Percentiles rank a stretch among this genome's conserved stretches.
These are phyloP conservation scores for Callinectes sapidus DNA, from an alignment of 2,888 invertebrate species.

Conservation along the genomic window DNA sequence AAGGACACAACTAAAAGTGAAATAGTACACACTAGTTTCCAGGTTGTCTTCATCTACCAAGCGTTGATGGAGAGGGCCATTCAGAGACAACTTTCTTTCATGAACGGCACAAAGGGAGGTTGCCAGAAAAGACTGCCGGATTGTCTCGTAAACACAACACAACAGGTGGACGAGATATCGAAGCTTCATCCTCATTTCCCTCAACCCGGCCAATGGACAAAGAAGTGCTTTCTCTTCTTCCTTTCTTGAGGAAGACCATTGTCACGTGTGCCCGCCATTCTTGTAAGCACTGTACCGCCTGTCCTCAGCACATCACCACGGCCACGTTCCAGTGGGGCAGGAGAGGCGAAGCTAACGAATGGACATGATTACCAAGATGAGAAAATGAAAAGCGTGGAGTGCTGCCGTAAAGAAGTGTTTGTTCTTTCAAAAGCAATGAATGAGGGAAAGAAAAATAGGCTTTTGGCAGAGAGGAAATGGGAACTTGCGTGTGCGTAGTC, in stretches of 20 bases:
- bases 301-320: not conserved
- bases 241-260: not conserved
- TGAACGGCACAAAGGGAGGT: not conserved
- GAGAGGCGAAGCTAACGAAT: not conserved
- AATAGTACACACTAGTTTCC: no score
- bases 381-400: not conserved
- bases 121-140: not conserved
- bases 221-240: not conserved
- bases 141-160: not conserved
- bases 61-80: not conserved
- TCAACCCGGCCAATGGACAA: not conserved
- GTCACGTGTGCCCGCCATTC: not conserved
- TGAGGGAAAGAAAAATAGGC: not conserved
- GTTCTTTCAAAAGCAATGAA: not conserved
- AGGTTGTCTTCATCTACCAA: no score
- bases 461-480: not conserved
- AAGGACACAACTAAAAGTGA: not conserved
- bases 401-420: not conserved
- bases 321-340: not conserved
- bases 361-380: not conserved
- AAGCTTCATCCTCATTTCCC: not conserved
- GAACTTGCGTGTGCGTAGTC: not conserved
- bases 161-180: not conserved
- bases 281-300: not conserved
- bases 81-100: not conserved